A percentile compares a stretch with the other conserved stretches of the same genome.
These are phyloP conservation scores for Phaenicophaeus curvirostris DNA, from an alignment of 2,797 vertebrate species.

Conservation along the genomic window DNA sequence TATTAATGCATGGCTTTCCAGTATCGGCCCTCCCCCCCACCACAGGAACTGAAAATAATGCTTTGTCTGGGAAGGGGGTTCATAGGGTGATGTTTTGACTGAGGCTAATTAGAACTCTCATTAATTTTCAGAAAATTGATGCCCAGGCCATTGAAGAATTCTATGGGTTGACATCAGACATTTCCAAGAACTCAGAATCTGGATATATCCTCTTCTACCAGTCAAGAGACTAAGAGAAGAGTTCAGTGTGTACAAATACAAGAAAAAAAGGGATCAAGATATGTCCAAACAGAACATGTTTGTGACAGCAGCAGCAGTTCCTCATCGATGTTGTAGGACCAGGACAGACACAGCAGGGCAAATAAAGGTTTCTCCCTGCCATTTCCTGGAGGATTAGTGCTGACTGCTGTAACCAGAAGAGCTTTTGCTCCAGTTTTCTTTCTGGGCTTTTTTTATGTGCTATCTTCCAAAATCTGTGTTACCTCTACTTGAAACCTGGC, in stretches of 20 bases:
- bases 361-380: not conserved
- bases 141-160: slow-evolving; percentile 94
- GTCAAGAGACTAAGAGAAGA: slow-evolving; percentile 88
- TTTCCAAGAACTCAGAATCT: slow-evolving; percentile 95
- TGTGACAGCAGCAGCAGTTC: slow-evolving; percentile 29
- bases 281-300: not conserved
- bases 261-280: slow-evolving; percentile 60
- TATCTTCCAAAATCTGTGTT: slow-evolving; percentile 68
- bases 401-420: slow-evolving; percentile 20
- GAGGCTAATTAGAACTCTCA: not conserved
- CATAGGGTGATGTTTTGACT: not conserved
- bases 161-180: slow-evolving; percentile 93
- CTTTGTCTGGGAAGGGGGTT: not conserved
- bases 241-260: not conserved
- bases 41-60: not conserved
- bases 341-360: not conserved
- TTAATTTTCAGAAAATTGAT: slow-evolving; percentile 87
- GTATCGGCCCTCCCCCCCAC: not conserved
- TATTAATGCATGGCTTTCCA: not conserved
- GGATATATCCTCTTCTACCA: slow-evolving; percentile 97
- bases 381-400: not conserved
- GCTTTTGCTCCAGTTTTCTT: slow-evolving; percentile 60
- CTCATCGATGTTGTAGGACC: slow-evolving; percentile 22
- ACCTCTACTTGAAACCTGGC: slow-evolving; percentile 71
- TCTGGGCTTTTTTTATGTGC: slow-evolving; percentile 52